phyloP scores from a whole-genome alignment of 2,113 vertebrate species.

The Cyrtonyx montezumae region DNA sequence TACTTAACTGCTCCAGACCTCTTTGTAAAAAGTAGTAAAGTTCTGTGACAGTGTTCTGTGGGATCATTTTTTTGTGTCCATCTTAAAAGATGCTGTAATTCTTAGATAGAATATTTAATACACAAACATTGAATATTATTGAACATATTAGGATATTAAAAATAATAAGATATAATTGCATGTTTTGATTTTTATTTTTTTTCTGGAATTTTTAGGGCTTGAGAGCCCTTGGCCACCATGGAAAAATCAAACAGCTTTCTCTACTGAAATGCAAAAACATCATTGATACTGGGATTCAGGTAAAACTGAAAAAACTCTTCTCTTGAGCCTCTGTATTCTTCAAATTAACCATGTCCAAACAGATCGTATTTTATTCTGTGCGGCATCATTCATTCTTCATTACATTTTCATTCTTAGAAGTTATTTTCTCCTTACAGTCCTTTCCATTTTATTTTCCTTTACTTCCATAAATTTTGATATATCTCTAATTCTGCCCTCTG shows the following conservation, averaged over 20 bases:
- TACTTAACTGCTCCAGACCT: background rate
- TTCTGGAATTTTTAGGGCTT: constrained; percentile 76
- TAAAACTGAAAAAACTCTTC: constrained; percentile 70
- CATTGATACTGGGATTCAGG: constrained; percentile 83
- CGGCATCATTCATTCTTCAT: background rate
- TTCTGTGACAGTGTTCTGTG: background rate
- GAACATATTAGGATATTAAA: background rate
- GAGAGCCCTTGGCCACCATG: constrained; percentile 55
- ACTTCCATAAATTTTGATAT: background rate
- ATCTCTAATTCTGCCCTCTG: background rate
- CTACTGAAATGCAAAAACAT: constrained; percentile 78
- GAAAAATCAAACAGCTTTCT: constrained; percentile 77
- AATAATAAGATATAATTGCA: background rate
- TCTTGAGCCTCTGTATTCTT: background rate
- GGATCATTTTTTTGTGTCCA: background rate
- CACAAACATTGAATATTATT: background rate
- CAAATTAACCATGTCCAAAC: background rate
- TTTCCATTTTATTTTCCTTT: background rate
- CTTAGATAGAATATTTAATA: background rate
- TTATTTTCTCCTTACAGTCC: background rate
- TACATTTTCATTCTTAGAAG: background rate
- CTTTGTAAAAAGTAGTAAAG: background rate
- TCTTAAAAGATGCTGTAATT: background rate
- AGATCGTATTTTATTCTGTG: background rate
- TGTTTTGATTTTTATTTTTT: background rate